These are phyloP conservation scores for Syngnathoides biaculeatus DNA, from an alignment of 2,113 vertebrate species.

Conservation along the genomic window DNA sequence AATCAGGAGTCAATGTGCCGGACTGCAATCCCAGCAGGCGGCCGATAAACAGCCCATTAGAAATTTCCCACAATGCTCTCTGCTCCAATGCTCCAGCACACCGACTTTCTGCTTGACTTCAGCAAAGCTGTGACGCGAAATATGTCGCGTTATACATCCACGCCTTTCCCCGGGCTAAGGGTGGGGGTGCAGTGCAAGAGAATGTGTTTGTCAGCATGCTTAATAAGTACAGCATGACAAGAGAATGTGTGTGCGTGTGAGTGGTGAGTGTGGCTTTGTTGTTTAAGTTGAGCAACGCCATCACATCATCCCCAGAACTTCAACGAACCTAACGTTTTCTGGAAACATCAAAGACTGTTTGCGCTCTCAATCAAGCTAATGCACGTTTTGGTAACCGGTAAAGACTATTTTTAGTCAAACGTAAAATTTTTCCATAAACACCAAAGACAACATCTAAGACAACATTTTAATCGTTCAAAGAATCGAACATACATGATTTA, in stretches of 20 bases:
- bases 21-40: constrained; percentile 47
- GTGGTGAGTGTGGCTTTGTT: neutral
- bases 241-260: neutral
- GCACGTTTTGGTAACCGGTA: neutral
- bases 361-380: neutral
- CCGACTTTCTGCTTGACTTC: constrained; percentile 54
- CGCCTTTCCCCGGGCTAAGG: constrained; percentile 22
- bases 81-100: constrained; percentile 41
- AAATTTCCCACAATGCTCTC: constrained; percentile 56
- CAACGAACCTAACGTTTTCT: neutral
- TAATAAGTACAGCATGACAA: constrained; percentile 6
- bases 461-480: neutral
- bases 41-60: constrained; percentile 70
- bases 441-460: neutral
- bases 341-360: neutral
- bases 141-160: constrained; percentile 42
- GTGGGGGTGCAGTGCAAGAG: constrained; percentile 2
- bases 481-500: too few species aligned
- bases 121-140: constrained; percentile 39
- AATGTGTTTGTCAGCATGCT: constrained; percentile 24
- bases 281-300: neutral
- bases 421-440: neutral
- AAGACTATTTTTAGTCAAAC: neutral
- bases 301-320: neutral
- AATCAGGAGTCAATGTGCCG: constrained; percentile 64